Percentiles rank a stretch among this genome's conserved stretches.
These are phyloP conservation scores for Scomber japonicus DNA, from an alignment of 2,113 vertebrate species.

Conservation along the genomic window DNA sequence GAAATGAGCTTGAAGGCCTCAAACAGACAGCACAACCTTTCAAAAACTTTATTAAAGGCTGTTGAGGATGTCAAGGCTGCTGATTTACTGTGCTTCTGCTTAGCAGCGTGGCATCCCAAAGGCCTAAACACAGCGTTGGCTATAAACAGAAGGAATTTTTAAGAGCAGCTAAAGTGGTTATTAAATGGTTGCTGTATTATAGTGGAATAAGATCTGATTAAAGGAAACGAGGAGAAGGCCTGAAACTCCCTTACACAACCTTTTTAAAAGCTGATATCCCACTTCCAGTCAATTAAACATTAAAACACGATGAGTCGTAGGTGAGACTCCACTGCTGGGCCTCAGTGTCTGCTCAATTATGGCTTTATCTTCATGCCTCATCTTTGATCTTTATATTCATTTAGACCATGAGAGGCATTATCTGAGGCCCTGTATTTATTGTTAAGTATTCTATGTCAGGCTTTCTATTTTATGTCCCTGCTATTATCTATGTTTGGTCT, in stretches of 20 bases:
- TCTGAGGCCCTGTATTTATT: slow-evolving; percentile 50
- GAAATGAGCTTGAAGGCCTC: slow-evolving; percentile 47
- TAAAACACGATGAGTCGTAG: slow-evolving; percentile 45
- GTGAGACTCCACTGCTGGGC: slow-evolving; percentile 25
- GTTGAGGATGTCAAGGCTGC: slow-evolving; percentile 54
- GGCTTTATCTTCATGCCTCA: slow-evolving; percentile 45
- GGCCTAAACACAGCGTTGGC: slow-evolving; percentile 54
- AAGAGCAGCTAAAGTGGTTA: slow-evolving; percentile 82
- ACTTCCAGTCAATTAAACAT: slow-evolving; percentile 78
- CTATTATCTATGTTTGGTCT: slow-evolving; percentile 66
- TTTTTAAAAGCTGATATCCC: slow-evolving; percentile 55
- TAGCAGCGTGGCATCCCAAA: slow-evolving; percentile 65
- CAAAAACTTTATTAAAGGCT: slow-evolving; percentile 76
- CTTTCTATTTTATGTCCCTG: slow-evolving; percentile 43
- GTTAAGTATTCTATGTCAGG: slow-evolving; percentile 50
- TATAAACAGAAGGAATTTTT: slow-evolving; percentile 84
- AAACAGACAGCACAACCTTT: slow-evolving; percentile 61
- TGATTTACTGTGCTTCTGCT: slow-evolving; percentile 76
- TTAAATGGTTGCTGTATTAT: slow-evolving; percentile 80
- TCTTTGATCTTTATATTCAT: slow-evolving; percentile 64
- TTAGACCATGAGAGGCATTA: slow-evolving; percentile 25
- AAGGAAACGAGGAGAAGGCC: slow-evolving; percentile 56
- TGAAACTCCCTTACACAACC: slow-evolving; percentile 26
- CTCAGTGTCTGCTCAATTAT: slow-evolving; percentile 51
- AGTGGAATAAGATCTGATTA: slow-evolving; percentile 82